Evolutionary conservation across 2,113 vertebrate species (phyloP).

Genomic region (Apodemus speciosus): DNA sequence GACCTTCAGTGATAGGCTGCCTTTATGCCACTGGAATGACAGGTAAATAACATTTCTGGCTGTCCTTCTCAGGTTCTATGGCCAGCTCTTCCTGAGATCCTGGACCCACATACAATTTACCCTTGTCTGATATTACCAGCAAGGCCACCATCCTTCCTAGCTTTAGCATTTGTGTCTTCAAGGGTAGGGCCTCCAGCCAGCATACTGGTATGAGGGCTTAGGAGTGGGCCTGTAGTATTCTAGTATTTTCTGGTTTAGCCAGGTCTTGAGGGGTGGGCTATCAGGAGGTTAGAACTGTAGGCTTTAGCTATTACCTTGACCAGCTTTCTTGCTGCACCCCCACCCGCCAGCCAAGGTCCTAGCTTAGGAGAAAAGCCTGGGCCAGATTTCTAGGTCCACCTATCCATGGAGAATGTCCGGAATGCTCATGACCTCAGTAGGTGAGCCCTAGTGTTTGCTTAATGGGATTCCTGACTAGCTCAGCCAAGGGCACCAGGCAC

Average conservation of each 20-base stretch:
- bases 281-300: background rate
- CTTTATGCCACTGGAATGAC: background rate
- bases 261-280: background rate
- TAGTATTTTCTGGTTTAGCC: background rate
- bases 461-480: conserved; percentile 60
- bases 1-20: background rate
- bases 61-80: background rate
- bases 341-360: background rate
- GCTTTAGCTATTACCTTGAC: background rate
- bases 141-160: no score
- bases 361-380: background rate
- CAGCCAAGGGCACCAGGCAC: conserved; percentile 47
- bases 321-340: background rate
- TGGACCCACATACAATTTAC: background rate
- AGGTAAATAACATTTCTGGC: background rate
- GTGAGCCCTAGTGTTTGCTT: conserved; percentile 66
- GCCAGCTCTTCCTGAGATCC: background rate
- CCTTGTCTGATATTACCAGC: background rate
- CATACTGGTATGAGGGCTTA: background rate
- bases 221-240: background rate
- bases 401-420: conserved; percentile 64
- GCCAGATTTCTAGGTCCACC: conserved; percentile 21
- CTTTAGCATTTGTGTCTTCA: background rate
- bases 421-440: conserved; percentile 64
- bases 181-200: background rate